Percentiles rank a stretch among this genome's conserved stretches.
These are phyloP conservation scores for Datnioides undecimradiatus DNA, from an alignment of 2,113 vertebrate species.

Conservation along the genomic window DNA sequence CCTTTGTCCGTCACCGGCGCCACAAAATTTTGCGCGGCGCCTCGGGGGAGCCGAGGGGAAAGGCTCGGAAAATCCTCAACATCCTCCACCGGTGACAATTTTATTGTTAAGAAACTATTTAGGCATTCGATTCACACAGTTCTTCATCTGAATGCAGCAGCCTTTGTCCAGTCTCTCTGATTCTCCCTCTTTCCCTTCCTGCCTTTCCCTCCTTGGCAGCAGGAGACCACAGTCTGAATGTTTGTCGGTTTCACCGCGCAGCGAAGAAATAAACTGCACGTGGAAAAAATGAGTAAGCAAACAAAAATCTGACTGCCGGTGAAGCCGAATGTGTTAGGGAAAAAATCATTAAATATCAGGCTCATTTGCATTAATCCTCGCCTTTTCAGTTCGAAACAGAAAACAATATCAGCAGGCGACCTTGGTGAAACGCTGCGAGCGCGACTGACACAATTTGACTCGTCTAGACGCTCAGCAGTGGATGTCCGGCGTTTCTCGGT, in stretches of 20 bases:
- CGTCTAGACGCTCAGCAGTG: neutral
- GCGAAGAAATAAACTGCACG: slow-evolving; percentile 57
- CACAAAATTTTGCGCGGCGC: slow-evolving; percentile 20
- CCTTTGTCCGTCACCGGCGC: slow-evolving; percentile 5
- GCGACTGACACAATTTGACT: neutral
- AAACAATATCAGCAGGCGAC: neutral
- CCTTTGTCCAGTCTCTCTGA: slow-evolving; percentile 1
- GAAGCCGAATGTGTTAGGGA: slow-evolving; percentile 18
- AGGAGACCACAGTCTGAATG: slow-evolving; percentile 9
- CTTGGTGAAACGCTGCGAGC: neutral
- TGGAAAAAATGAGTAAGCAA: slow-evolving; percentile 58
- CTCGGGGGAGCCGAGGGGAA: slow-evolving; percentile 33
- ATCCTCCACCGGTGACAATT: slow-evolving; percentile 30
- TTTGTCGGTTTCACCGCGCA: slow-evolving; percentile 37
- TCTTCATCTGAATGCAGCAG: slow-evolving; percentile 37
- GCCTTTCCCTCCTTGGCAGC: slow-evolving; percentile 21
- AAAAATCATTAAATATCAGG: slow-evolving; percentile 29
- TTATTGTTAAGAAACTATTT: slow-evolving; percentile 63
- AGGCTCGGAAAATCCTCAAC: slow-evolving; percentile 36
- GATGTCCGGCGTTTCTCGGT: neutral
- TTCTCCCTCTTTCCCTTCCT: neutral
- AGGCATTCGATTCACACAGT: slow-evolving; percentile 29
- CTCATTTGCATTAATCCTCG: neutral
- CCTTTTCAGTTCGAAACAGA: neutral
- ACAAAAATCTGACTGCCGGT: slow-evolving; percentile 35